phyloP scores from a whole-genome alignment of 2,113 vertebrate genomes.

The Plotosus lineatus region DNA sequence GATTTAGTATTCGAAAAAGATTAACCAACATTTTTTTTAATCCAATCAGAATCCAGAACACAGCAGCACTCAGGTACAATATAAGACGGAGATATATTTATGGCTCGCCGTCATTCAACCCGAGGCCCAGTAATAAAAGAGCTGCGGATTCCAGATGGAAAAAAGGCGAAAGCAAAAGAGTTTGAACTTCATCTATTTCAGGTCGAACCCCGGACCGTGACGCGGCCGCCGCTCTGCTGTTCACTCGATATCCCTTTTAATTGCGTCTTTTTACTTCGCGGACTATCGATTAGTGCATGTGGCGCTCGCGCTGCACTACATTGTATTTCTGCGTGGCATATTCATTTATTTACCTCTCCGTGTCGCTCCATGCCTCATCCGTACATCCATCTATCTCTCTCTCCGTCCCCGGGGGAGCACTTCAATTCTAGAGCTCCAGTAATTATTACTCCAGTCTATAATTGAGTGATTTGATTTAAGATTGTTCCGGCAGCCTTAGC shows the following conservation, averaged over 20 bases:
- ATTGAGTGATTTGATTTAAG: conserved; percentile 79
- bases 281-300: conserved; percentile 75
- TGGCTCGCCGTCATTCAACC: too few relatives aligned
- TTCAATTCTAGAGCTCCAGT: conserved; percentile 73
- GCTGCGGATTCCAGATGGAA: not conserved
- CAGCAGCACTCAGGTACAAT: too few relatives aligned
- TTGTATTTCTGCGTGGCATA: conserved; percentile 76
- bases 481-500: conserved; percentile 67
- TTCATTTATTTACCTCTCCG: conserved; percentile 80
- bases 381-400: conserved; percentile 63
- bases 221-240: not conserved
- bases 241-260: conserved; percentile 75
- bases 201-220: not conserved
- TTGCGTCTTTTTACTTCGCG: conserved; percentile 71
- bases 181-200: conserved; percentile 6
- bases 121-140: not conserved
- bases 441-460: conserved; percentile 74
- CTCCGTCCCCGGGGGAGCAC: conserved; percentile 72
- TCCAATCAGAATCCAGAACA: too few relatives aligned
- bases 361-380: conserved; percentile 68
- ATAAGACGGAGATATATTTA: too few relatives aligned
- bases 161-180: not conserved
- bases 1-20: too few relatives aligned
- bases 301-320: conserved; percentile 64
- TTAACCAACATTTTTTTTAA: too few relatives aligned